These are phyloP conservation scores for Caradrina kadenii DNA, from an alignment of 2,888 invertebrate genomes.

Conservation along the genomic window DNA sequence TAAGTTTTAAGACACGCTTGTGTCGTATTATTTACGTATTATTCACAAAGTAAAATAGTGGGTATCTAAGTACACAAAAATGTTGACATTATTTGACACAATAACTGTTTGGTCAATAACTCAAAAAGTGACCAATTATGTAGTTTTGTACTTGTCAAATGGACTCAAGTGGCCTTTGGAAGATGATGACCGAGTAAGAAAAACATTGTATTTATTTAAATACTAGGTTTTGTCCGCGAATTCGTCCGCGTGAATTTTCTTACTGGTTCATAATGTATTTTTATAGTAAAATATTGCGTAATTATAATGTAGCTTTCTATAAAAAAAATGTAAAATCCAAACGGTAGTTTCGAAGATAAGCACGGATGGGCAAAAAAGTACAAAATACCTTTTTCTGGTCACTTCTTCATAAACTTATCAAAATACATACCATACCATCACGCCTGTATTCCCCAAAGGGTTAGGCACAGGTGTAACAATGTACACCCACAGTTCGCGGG, in stretches of 20 bases:
- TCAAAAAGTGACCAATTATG: slow-evolving; percentile 19
- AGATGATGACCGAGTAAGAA: slow-evolving; percentile 8
- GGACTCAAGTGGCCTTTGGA: slow-evolving; percentile 7
- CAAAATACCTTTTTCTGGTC: not conserved
- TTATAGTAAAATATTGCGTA: too few relatives aligned
- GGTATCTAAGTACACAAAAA: not conserved
- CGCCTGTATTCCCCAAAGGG: too few relatives aligned
- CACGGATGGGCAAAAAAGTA: not conserved
- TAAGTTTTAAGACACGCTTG: not conserved
- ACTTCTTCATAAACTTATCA: too few relatives aligned
- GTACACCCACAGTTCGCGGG: too few relatives aligned
- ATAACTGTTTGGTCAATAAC: slow-evolving; percentile 29
- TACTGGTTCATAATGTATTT: too few relatives aligned
- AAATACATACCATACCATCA: too few relatives aligned
- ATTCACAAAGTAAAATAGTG: not conserved
- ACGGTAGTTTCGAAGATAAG: too few relatives aligned
- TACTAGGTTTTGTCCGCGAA: too few relatives aligned
- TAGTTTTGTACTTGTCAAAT: slow-evolving; percentile 15
- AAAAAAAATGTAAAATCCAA: too few relatives aligned
- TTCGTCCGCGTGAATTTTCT: too few relatives aligned
- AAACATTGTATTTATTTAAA: slow-evolving; percentile 11
- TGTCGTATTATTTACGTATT: not conserved
- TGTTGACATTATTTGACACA: slow-evolving; percentile 7
- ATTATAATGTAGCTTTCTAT: too few relatives aligned
- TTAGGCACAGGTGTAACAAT: too few relatives aligned